Base-by-base conservation (phyloP, 2,113 vertebrate species). In the Grantiella picta region DNA sequence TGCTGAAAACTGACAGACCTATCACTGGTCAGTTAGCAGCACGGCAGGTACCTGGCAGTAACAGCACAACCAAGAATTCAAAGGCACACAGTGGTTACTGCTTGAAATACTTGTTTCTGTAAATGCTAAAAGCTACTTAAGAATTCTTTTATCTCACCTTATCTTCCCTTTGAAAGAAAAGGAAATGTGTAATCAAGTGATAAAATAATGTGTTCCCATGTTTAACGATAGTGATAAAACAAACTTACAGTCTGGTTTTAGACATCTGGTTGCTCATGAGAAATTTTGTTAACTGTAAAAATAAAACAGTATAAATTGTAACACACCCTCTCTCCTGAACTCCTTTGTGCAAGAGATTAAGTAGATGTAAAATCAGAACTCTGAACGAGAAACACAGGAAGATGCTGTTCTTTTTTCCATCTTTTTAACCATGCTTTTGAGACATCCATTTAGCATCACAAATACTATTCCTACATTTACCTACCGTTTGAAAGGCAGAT, bases 131-230 rank as follows among this genome's bases (percentile, higher is more conserved):
- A 92, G n/a, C 60, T 61, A 77, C 83, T 95, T 84, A 36, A 79
- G 90, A 86, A n/a, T 52, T 44, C 4, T 82, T 94, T 83, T 83
- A 93, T 93, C 93, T 95, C 79, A 53, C 27, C 45, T 71, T 42
- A 94, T 90, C 94, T 89, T 71, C 36, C 73, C 71, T 90, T 78
- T 36, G 31, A 93, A 93, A 81, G 80, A 94, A 95, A 84, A 95
- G 94, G 93, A 96, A 96, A 91, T 40, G 44, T 88, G 92, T 44
- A 73, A 86, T 66, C 54, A 78, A 96, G 40, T 42, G 94, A 96
- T 96, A 94, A 95, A 93, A 82, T 22, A 77, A 20, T 44, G 69
- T 60, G 86, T 65, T 95, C 68, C 79, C 50, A 50, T 66, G 49
- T 40, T 88, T 85, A 96, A 76, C 0, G 6, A 86, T 4, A 42